These are phyloP conservation scores for Galaxea fascicularis DNA, from an alignment of 92 coral and sea anemone species.

Conservation along the genomic window DNA sequence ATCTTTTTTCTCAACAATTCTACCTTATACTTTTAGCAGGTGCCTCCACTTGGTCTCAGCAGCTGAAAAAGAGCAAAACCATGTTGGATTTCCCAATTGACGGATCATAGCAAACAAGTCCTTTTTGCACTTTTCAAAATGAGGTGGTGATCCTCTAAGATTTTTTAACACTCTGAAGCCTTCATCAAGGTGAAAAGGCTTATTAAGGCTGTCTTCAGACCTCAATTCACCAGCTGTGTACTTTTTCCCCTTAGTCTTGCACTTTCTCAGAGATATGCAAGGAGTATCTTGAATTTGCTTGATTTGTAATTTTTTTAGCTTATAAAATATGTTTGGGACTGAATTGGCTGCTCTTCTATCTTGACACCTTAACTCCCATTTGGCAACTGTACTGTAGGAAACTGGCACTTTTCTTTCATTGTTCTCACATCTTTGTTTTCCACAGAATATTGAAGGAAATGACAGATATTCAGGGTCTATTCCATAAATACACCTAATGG, in stretches of 20 bases:
- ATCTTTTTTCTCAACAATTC: constrained; percentile 29
- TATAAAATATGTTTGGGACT: too few species aligned
- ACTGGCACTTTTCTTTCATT: too few species aligned
- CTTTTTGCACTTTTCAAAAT: constrained; percentile 52
- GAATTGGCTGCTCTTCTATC: neutral
- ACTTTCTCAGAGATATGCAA: constrained; percentile 10
- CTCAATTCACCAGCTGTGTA: constrained; percentile 38
- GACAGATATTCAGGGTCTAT: constrained; percentile 31
- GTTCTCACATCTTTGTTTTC: too few species aligned
- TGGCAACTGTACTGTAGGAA: too few species aligned
- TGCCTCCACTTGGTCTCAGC: constrained; percentile 47
- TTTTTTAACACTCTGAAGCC: constrained; percentile 50
- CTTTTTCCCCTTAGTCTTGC: constrained; percentile 28
- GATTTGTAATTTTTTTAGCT: constrained; percentile 42
- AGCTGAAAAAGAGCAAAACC: constrained; percentile 53
- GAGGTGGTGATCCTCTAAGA: constrained; percentile 43
- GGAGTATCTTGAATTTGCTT: constrained; percentile 47
- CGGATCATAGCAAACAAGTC: too few species aligned
- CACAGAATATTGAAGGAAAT: too few species aligned
- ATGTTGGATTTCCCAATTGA: too few species aligned
- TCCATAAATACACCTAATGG: constrained; percentile 15
- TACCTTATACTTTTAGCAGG: constrained; percentile 27
- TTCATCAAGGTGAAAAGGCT: constrained; percentile 45
- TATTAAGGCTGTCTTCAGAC: constrained; percentile 13
- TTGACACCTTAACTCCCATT: neutral